A percentile compares a stretch with the other conserved stretches of the same genome.
phyloP scores from a whole-genome alignment of 2,113 vertebrate species.

The Numida meleagris region DNA sequence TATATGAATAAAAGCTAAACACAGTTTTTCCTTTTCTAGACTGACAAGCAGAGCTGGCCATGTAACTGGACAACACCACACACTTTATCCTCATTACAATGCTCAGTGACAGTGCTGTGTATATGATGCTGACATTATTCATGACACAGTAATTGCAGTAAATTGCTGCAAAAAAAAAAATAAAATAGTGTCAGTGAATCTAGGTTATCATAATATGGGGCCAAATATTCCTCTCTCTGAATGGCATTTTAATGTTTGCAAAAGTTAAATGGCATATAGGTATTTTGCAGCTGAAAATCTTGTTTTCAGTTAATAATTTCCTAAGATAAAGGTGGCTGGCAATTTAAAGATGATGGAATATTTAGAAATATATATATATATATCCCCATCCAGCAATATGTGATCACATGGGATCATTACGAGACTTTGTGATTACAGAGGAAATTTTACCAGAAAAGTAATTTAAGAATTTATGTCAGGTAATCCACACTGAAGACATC shows the following conservation, averaged over 20 bases:
- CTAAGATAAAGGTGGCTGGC: background rate
- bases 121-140: background rate
- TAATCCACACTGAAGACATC: background rate
- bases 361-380: background rate
- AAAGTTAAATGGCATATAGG: background rate
- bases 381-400: background rate
- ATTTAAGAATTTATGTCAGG: background rate
- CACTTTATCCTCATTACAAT: background rate
- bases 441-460: background rate
- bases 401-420: background rate
- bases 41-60: background rate
- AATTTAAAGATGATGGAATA: background rate
- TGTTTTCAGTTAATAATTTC: background rate
- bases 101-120: background rate
- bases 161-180: background rate
- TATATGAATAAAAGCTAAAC: background rate
- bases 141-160: background rate
- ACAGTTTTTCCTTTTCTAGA: background rate
- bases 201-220: background rate
- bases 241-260: background rate
- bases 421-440: background rate
- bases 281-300: background rate
- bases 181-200: conserved; percentile 28
- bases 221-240: background rate
- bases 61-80: background rate